Evolutionary conservation across 37 sponge, comb jelly and placozoan genomes (phyloP).

Genomic region (Agelas oroides): DNA sequence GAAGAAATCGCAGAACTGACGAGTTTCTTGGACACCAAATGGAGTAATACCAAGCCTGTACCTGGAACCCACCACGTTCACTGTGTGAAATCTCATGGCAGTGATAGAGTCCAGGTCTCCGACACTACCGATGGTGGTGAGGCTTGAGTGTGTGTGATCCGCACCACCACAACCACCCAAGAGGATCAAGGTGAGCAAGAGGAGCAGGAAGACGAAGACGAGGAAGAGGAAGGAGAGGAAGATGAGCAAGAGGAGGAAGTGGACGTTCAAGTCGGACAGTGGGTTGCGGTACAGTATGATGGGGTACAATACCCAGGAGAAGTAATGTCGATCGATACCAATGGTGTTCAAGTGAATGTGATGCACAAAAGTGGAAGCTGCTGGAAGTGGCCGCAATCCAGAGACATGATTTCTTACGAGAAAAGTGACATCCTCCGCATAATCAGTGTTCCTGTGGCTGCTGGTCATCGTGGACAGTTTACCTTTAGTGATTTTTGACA

Average conservation of each 20-base stretch:
- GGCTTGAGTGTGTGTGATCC: conserved; percentile 8
- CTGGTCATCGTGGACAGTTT: background rate
- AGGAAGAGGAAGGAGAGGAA: conserved; percentile 4
- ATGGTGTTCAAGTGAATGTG: conserved; percentile 16
- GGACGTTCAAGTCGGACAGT: conserved; percentile 16
- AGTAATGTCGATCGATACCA: background rate
- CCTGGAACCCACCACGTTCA: conserved; percentile 27
- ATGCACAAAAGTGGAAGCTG: conserved; percentile 24
- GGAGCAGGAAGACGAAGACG: background rate
- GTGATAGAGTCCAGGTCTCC: background rate
- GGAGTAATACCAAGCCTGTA: conserved; percentile 11
- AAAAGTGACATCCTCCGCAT: conserved; percentile 6
- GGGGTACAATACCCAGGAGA: conserved; percentile 2
- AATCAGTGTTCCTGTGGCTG: conserved; percentile 12
- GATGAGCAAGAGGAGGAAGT: background rate
- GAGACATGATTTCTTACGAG: conserved; percentile 20
- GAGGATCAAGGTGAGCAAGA: background rate
- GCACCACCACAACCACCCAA: conserved; percentile 18
- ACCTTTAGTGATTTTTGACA: background rate
- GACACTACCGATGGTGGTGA: background rate
- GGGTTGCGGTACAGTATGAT: conserved; percentile 7
- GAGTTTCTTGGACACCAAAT: conserved; percentile 13
- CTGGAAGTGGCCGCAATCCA: conserved; percentile 14
- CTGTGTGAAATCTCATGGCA: conserved; percentile 16
- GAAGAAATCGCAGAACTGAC: conserved; percentile 3